Evolutionary conservation across 2,888 invertebrate genomes (phyloP).

Genomic region (Lysandra bellargus): DNA sequence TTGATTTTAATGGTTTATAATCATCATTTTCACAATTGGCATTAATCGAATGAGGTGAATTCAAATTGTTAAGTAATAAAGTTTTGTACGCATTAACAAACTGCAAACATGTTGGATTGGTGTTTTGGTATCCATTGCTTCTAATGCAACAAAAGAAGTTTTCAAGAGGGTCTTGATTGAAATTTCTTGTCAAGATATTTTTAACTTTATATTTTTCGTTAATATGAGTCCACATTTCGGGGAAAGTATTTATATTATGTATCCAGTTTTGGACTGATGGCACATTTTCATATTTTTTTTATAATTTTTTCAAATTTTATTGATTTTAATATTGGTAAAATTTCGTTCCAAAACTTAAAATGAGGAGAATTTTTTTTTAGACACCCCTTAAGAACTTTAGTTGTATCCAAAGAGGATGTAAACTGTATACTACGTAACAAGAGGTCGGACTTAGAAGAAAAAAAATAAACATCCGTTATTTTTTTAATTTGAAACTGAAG

Average conservation of each 20-base stretch:
- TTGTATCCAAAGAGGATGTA: no score
- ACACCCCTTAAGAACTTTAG: constrained; percentile 19
- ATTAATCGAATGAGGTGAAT: constrained; percentile 22
- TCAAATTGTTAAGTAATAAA: not conserved
- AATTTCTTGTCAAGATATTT: constrained; percentile 15
- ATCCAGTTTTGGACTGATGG: constrained; percentile 35
- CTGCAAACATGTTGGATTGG: constrained; percentile 19
- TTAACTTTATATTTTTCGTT: not conserved
- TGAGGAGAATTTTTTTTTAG: constrained; percentile 34
- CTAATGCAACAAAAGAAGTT: constrained; percentile 12
- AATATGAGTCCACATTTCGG: not conserved
- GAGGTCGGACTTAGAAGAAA: no score
- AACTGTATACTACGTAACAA: no score
- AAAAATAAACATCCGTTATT: no score
- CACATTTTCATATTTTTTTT: constrained; percentile 25
- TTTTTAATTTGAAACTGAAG: no score
- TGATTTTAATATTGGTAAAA: constrained; percentile 32
- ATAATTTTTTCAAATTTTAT: constrained; percentile 24
- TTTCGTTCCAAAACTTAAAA: constrained; percentile 35
- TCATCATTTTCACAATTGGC: constrained; percentile 29
- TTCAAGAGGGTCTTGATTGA: constrained; percentile 25
- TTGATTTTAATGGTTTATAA: constrained; percentile 22
- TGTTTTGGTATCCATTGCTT: not conserved
- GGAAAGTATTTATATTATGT: constrained; percentile 15
- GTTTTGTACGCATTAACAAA: constrained; percentile 12